Evolutionary conservation across 2,113 vertebrate species (phyloP), one percentile per base, ranked within the genome.

Genomic region (Leptodactylus fuscus): DNA sequence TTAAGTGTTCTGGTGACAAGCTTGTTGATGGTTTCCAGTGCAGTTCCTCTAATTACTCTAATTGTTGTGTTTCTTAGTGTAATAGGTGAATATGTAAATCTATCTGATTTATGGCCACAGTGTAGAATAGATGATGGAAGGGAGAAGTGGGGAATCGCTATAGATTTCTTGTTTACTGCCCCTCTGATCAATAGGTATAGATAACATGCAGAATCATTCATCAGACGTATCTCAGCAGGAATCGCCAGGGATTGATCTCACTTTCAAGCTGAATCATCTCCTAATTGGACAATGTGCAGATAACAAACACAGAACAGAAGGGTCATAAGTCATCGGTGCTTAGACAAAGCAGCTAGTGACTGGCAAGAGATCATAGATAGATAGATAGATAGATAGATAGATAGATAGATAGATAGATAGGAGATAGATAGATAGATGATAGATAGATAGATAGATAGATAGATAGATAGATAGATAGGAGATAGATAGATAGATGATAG

Each of bases 91-190:
- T n/a, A n/a, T n/a, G n/a, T n/a, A n/a, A n/a, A n/a, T n/a, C n/a
- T n/a, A n/a, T n/a, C n/a, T n/a, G n/a, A n/a, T n/a, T n/a, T n/a
- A n/a, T n/a, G n/a, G n/a, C 3, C 41, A 44, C 41, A 4, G 9
- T 44, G 13, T 41, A 27, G 44, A 29, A 48, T 6, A 32, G 24
- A 16, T 29, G 73, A 80, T 60, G 34, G 55, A 67, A 36, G 32
- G 1, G 15, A 44, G 34, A 62, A 36, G n/a, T 5, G 15, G 15
- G 24, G 55, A 18, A 18, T 3, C 2, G n/a, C 53, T 60, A 80
- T 80, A 5, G 77, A 80, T 80, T 60, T 60, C 38, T 62, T 80
- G 77, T 58, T 80, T 29, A 62, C 5, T 9, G 7, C 10, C 8
- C 15, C n/a, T 38, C 9, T 16, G 53, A 62, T 80, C 77, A 44